Evolutionary conservation across 2,797 vertebrate species (phyloP).

Genomic region (Mormyrops attenuatus): DNA sequence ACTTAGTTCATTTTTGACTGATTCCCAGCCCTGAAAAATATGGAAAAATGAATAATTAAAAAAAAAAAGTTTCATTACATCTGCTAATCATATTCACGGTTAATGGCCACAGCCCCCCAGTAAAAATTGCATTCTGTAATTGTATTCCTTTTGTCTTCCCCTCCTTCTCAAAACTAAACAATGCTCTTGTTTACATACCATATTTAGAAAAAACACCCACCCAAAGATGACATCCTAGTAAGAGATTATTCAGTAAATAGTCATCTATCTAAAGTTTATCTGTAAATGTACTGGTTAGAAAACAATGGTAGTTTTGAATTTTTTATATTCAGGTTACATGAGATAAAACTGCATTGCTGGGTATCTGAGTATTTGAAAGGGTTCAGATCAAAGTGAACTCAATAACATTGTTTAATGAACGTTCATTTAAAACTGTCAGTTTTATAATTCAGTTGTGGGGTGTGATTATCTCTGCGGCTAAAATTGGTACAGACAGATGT

Average conservation of each 20-base stretch:
- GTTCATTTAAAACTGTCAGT: background rate
- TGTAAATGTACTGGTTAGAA: background rate
- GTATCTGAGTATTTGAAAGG: background rate
- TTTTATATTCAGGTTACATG: background rate
- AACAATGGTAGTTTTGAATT: background rate
- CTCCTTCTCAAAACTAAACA: background rate
- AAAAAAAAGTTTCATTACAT: background rate
- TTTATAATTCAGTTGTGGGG: background rate
- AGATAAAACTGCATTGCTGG: background rate
- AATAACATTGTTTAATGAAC: background rate
- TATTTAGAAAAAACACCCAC: background rate
- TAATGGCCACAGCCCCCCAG: background rate
- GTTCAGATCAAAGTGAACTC: background rate
- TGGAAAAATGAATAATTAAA: background rate
- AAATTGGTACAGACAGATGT: background rate
- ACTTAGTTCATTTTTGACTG: background rate
- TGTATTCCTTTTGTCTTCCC: background rate
- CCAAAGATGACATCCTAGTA: background rate
- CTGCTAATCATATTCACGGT: background rate
- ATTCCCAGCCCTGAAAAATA: background rate
- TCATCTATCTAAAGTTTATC: background rate
- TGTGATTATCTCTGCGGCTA: background rate
- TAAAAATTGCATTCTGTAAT: background rate
- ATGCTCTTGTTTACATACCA: background rate
- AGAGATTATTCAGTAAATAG: background rate